A percentile compares a stretch with the other conserved stretches of the same genome.
Conservation (phyloP, 2,888 invertebrate genomes). For the Ligdia adustata region DNA sequence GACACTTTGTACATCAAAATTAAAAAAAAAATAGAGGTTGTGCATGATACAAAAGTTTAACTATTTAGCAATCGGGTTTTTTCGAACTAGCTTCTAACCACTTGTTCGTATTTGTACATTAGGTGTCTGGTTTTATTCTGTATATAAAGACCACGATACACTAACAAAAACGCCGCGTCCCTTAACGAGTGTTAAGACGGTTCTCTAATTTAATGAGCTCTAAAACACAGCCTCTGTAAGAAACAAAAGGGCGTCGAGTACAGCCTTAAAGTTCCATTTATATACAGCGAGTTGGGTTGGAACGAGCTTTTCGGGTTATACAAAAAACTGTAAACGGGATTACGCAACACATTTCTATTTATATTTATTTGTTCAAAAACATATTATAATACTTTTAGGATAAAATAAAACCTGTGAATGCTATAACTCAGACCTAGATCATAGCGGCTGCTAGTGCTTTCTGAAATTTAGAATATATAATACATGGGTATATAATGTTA, state of each 20-base stretch:
- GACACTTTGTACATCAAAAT: too few relatives aligned
- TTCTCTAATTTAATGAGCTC: constrained; percentile 77
- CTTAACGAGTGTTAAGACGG: constrained; percentile 67
- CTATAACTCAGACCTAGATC: too few relatives aligned
- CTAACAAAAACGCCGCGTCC: constrained; percentile 44
- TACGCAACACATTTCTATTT: background rate
- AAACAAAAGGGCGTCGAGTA: constrained; percentile 69
- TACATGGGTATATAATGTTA: too few relatives aligned
- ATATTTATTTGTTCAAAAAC: background rate
- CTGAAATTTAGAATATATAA: too few relatives aligned
- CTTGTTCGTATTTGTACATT: too few relatives aligned
- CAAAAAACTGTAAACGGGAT: background rate
- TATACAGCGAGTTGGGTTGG: constrained; percentile 4
- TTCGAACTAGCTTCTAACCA: too few relatives aligned
- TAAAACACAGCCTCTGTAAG: constrained; percentile 69
- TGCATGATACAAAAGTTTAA: too few relatives aligned
- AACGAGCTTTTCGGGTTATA: constrained; percentile 1
- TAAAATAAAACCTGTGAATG: too few relatives aligned
- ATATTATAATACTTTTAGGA: background rate
- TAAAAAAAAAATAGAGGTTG: too few relatives aligned
- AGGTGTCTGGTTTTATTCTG: too few relatives aligned
- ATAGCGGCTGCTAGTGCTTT: too few relatives aligned
- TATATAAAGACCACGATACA: constrained; percentile 35
- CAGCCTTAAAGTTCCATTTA: constrained; percentile 52
- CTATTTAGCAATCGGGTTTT: too few relatives aligned